A percentile compares a stretch with the other conserved stretches of the same genome.
These are phyloP conservation scores for Setophaga petechia DNA, from an alignment of 2,113 vertebrate species.

Conservation along the genomic window DNA sequence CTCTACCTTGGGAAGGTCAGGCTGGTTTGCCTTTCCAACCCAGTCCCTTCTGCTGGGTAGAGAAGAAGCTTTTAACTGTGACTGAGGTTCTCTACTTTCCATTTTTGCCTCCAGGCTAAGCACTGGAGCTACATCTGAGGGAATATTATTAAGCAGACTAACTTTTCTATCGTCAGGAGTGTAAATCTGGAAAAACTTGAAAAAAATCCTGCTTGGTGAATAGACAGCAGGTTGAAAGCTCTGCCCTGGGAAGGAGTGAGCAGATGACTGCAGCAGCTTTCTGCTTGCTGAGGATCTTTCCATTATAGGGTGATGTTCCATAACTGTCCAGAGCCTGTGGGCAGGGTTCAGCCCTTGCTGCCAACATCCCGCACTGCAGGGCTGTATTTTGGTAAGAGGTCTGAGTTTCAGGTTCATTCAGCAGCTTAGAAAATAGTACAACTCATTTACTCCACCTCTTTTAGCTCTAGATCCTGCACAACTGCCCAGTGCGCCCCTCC, in stretches of 20 bases:
- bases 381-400: not conserved
- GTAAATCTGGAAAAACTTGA: constrained; percentile 37
- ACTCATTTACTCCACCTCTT: not conserved
- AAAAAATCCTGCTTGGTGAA: not conserved
- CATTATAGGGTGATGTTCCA: not conserved
- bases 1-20: not conserved
- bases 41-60: not conserved
- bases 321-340: not conserved
- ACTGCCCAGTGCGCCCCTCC: not conserved
- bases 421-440: not conserved
- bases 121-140: not conserved
- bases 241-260: not conserved
- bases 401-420: not conserved
- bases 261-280: not conserved
- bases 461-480: not conserved
- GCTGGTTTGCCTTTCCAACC: not conserved
- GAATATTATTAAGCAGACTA: not conserved
- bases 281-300: not conserved
- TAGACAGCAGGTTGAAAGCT: not conserved
- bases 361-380: not conserved
- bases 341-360: not conserved
- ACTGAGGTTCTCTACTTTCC: not conserved
- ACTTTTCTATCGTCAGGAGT: not conserved
- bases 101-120: constrained; percentile 10
- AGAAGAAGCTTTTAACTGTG: not conserved